A percentile compares a stretch with the other conserved stretches of the same genome.
These are phyloP conservation scores for Callorhinus ursinus DNA, from an alignment of 2,113 vertebrate genomes.

Conservation along the genomic window DNA sequence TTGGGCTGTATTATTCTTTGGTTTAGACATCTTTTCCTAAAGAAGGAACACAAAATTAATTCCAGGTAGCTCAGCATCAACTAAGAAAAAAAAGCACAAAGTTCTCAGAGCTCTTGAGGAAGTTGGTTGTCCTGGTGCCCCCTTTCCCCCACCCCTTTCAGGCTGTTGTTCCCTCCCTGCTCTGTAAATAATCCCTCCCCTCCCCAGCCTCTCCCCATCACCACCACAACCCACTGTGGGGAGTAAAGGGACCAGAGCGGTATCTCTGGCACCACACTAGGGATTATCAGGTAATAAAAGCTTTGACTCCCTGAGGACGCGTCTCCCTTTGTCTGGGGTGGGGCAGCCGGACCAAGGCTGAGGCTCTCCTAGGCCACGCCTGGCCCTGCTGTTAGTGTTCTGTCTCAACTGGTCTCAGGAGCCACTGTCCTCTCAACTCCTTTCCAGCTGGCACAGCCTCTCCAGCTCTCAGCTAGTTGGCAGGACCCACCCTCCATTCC, in stretches of 20 bases:
- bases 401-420: background rate
- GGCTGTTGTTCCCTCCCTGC: background rate
- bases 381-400: background rate
- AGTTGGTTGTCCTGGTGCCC: constrained; percentile 53
- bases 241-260: constrained; percentile 52
- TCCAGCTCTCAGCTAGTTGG: background rate
- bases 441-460: background rate
- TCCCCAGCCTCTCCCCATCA: background rate
- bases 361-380: background rate
- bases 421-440: background rate
- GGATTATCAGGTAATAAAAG: constrained; percentile 80
- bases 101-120: constrained; percentile 77
- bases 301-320: constrained; percentile 70
- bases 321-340: constrained; percentile 71
- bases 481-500: background rate
- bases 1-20: constrained; percentile 79
- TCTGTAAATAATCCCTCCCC: constrained; percentile 70
- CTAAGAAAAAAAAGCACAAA: constrained; percentile 73
- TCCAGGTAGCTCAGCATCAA: constrained; percentile 66
- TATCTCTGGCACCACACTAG: constrained; percentile 73
- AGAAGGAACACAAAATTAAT: constrained; percentile 76
- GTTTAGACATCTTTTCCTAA: constrained; percentile 81
- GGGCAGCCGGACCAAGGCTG: background rate
- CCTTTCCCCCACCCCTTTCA: background rate
- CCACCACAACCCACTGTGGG: background rate